Evolutionary conservation across 2,113 vertebrate species (phyloP).

Genomic region (Manacus vitellinus): DNA sequence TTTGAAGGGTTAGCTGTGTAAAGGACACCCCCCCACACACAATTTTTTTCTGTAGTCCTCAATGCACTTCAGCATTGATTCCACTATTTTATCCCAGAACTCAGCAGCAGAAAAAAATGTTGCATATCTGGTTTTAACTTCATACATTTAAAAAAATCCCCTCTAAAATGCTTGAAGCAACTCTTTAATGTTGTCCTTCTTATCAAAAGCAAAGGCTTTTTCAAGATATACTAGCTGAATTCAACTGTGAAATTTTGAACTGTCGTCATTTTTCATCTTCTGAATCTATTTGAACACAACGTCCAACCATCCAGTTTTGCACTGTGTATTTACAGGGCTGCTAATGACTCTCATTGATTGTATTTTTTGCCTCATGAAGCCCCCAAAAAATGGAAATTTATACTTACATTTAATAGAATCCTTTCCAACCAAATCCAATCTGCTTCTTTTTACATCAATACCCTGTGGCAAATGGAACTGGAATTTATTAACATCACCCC

Average conservation of each 20-base stretch:
- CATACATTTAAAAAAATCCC: background rate
- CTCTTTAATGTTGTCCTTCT: background rate
- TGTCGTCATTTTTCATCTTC: background rate
- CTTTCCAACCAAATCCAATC: background rate
- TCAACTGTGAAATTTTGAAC: background rate
- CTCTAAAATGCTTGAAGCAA: background rate
- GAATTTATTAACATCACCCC: background rate
- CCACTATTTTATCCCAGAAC: background rate
- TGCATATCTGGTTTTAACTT: background rate
- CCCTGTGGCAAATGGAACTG: background rate
- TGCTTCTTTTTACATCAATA: background rate
- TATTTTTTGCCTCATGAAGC: background rate
- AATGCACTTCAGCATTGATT: background rate
- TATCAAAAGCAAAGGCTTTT: conserved; percentile 14
- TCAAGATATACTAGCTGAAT: background rate
- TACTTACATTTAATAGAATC: background rate
- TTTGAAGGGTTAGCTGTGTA: background rate
- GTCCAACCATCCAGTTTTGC: background rate
- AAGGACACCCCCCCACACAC: accelerated
- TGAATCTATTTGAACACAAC: background rate
- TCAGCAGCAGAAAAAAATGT: background rate
- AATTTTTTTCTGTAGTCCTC: background rate
- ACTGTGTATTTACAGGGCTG: background rate
- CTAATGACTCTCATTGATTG: background rate
- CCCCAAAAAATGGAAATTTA: background rate